Base-by-base conservation (phyloP, 2,113 vertebrate genomes). In the Myotis lucifugus region DNA sequence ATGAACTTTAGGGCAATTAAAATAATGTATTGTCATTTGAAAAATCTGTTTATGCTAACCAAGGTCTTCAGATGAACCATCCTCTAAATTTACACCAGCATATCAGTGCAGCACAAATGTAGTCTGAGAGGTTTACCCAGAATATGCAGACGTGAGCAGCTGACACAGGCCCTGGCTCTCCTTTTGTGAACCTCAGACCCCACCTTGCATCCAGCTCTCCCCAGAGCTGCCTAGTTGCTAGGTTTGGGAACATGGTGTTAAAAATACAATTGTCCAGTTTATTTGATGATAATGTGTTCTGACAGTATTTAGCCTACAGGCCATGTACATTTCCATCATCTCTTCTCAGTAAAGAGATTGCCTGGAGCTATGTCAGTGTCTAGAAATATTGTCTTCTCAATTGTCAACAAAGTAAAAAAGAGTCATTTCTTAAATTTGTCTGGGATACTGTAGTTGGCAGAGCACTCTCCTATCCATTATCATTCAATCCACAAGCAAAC, bases 221-320 rank as follows among this genome's bases (percentile, higher is more conserved):
- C 32, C 70, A 85, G 81, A 90, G 88, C 81, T 64, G 87, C 79
- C 66, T 95, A 61, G 72, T 96, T 93, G 82, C 77, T 66, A 85
- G 77, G 40, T 88, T 94, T 93, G 90, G 66, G 73, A 90, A 90
- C 61, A 79, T 46, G 85, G 90, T 14, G 0, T 94, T 93, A 95
- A 67, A n/a, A 67, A n/a, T 90, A 88, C 37, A 4, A 85, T 59
- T 70, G 73, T 93, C 78, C 92, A n/a, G 64, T n/a, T 67, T 88
- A 90, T 95, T 95, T 95, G 88, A 59, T 81, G 93, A 85, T 95
- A 95, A 97, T 42, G 11, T 73, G 77, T 83, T 93, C 90, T 90
- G 92, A 96, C 95, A 95, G 96, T 74, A 92, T 95, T 96, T 96
- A 96, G 96, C 96, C 93, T 88, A 92, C 76, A 93, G 95, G 84